These are phyloP conservation scores for Paratilapia polleni DNA, from an alignment of 2,113 vertebrate genomes.

Conservation along the genomic window DNA sequence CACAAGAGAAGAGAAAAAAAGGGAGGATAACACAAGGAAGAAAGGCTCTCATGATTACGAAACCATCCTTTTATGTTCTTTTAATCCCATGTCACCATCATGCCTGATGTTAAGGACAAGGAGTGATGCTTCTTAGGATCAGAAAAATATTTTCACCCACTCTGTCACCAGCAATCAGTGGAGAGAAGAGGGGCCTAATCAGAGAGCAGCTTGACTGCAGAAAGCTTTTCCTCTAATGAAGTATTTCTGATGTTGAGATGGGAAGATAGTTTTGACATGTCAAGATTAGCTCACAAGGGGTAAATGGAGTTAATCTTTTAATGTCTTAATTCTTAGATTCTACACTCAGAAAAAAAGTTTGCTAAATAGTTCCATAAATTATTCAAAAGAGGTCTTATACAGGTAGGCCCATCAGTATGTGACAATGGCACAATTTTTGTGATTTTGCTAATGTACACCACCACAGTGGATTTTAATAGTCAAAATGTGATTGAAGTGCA, in stretches of 20 bases:
- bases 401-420: too few species aligned
- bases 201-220: constrained; percentile 41
- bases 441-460: too few species aligned
- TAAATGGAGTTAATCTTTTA: not conserved
- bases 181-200: constrained; percentile 47
- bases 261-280: constrained; percentile 11
- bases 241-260: constrained; percentile 21
- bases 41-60: not conserved
- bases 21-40: not conserved
- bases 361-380: too few species aligned
- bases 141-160: constrained; percentile 53
- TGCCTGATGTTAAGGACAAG: constrained; percentile 31
- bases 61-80: not conserved
- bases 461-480: too few species aligned
- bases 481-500: too few species aligned
- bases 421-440: too few species aligned
- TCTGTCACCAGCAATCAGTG: constrained; percentile 50
- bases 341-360: not conserved
- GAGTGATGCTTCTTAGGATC: constrained; percentile 43
- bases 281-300: not conserved
- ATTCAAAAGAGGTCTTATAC: too few species aligned
- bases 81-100: constrained; percentile 1
- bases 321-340: not conserved
- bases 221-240: constrained; percentile 38
- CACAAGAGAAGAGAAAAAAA: not conserved